phyloP scores from a whole-genome alignment of 2,113 vertebrate species.

The Marmota monax region DNA sequence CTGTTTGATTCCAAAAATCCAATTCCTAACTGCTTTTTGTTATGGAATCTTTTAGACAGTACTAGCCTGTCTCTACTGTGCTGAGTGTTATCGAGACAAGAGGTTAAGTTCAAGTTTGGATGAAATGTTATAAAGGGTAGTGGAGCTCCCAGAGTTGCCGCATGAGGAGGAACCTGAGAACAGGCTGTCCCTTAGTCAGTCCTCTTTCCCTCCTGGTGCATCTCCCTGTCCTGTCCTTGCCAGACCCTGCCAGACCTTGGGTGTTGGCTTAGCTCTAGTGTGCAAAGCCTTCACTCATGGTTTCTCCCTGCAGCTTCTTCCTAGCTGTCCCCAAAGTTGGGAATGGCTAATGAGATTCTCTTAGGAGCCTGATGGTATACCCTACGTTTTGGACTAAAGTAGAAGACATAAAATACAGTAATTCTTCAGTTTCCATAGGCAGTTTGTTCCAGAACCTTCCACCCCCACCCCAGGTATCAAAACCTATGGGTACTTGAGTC shows the following conservation, averaged over 20 bases:
- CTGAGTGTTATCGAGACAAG: neutral
- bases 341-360: neutral
- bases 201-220: neutral
- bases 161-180: neutral
- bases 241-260: neutral
- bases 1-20: neutral
- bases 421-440: neutral
- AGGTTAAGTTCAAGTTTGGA: neutral
- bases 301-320: neutral
- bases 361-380: neutral
- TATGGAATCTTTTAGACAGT: neutral
- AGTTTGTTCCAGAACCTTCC: neutral
- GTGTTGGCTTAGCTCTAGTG: neutral
- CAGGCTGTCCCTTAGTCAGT: no score
- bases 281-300: neutral
- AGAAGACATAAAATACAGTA: neutral
- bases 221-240: neutral
- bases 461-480: neutral
- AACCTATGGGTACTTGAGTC: neutral
- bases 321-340: neutral
- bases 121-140: neutral
- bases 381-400: neutral
- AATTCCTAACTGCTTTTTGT: slow-evolving; percentile 27
- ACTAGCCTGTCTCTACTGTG: neutral
- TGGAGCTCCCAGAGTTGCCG: neutral